Evolutionary conservation across 2,113 vertebrate genomes (phyloP).

Genomic region (Oreochromis tanganicae): DNA sequence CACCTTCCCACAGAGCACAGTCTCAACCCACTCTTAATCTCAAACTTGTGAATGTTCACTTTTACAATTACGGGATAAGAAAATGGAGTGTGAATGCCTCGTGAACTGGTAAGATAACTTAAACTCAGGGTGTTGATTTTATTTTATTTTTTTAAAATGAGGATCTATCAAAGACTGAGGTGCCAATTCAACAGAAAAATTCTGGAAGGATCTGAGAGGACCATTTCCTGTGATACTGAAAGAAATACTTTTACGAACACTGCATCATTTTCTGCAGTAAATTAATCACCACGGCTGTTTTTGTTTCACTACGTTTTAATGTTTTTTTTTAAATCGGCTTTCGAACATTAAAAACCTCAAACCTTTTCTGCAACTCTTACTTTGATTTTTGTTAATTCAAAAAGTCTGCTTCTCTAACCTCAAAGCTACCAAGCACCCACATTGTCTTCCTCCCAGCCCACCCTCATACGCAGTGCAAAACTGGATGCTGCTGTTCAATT

Average conservation of each 20-base stretch:
- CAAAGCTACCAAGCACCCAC: background rate
- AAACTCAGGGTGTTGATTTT: background rate
- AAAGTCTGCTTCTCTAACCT: background rate
- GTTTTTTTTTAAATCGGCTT: background rate
- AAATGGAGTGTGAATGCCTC: background rate
- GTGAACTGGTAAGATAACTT: background rate
- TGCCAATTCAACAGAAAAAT: background rate
- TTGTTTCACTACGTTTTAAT: background rate
- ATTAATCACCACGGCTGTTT: background rate
- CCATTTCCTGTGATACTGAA: background rate
- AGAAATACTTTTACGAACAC: background rate
- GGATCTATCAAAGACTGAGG: background rate
- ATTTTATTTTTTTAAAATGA: background rate
- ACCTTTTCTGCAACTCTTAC: background rate
- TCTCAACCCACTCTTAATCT: no score
- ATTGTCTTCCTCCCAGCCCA: background rate
- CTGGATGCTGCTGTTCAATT: background rate
- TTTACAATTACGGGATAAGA: no score
- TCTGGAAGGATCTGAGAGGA: background rate
- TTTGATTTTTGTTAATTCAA: background rate
- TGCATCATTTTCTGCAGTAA: background rate
- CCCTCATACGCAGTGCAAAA: background rate
- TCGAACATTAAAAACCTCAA: background rate
- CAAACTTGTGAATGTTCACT: no score
- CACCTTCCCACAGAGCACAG: no score